Conservation (phyloP, 1,140 invertebrate genomes). For the Mesaphorura yosii region DNA sequence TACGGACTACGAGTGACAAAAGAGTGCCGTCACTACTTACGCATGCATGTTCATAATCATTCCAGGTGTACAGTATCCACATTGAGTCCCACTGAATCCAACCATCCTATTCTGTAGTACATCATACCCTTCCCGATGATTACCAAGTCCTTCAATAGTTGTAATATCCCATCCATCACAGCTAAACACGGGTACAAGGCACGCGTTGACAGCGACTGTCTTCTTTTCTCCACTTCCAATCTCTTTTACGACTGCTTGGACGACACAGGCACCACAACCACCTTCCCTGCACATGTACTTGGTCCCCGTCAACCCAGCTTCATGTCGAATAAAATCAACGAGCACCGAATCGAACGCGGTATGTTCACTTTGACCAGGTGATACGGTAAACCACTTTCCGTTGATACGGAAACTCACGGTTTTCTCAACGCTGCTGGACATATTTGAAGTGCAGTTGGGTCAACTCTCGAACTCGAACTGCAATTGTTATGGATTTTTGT, state of each 20-base stretch:
- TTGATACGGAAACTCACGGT: too few relatives aligned
- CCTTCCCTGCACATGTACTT: slow-evolving; percentile 49
- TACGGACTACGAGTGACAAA: slow-evolving; percentile 30
- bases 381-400: too few relatives aligned
- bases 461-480: too few relatives aligned
- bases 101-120: slow-evolving; percentile 35
- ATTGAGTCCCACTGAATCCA: slow-evolving; percentile 37
- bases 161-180: slow-evolving; percentile 41
- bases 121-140: slow-evolving; percentile 36
- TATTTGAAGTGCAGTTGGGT: too few relatives aligned
- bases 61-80: slow-evolving; percentile 12
- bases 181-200: slow-evolving; percentile 39
- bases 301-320: slow-evolving; percentile 57
- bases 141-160: slow-evolving; percentile 42
- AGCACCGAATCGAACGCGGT: slow-evolving; percentile 36
- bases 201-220: too few relatives aligned
- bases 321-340: slow-evolving; percentile 54
- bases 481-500: too few relatives aligned
- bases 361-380: too few relatives aligned
- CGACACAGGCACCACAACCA: slow-evolving; percentile 24
- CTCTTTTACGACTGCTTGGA: slow-evolving; percentile 32
- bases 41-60: slow-evolving; percentile 16
- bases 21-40: slow-evolving; percentile 23
- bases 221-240: slow-evolving; percentile 13
- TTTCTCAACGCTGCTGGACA: too few relatives aligned